Conservation (phyloP, 2,113 vertebrate genomes). For the Oryzias javanicus region DNA sequence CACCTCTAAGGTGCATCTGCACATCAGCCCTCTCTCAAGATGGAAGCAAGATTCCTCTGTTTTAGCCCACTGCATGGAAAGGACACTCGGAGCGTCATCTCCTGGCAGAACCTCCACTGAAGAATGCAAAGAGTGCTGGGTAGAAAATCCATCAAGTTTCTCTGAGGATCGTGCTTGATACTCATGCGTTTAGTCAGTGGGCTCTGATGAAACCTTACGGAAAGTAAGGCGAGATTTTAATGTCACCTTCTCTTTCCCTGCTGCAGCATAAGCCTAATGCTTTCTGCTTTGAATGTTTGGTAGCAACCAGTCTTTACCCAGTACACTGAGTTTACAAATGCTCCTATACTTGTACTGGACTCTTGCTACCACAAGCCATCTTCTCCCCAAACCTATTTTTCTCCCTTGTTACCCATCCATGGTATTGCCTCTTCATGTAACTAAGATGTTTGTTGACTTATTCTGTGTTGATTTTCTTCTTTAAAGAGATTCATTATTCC, state of each 20-base stretch:
- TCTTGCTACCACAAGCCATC: conserved; percentile 52
- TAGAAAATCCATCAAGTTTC: conserved; percentile 36
- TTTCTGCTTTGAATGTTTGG: conserved; percentile 80
- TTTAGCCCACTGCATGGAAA: conserved; percentile 52
- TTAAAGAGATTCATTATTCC: conserved; percentile 45
- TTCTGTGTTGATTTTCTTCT: conserved; percentile 51
- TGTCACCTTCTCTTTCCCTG: conserved; percentile 50
- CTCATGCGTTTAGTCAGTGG: conserved; percentile 35
- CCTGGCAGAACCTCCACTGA: conserved; percentile 39
- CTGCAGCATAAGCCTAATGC: conserved; percentile 67
- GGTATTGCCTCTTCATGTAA: conserved; percentile 50
- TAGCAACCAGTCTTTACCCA: conserved; percentile 71
- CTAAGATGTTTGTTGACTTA: conserved; percentile 43
- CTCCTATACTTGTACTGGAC: conserved; percentile 67
- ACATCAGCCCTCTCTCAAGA: conserved; percentile 61
- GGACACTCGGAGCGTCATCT: conserved; percentile 45
- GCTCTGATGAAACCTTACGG: conserved; percentile 54
- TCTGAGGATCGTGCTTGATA: conserved; percentile 43
- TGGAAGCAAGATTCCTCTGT: conserved; percentile 56
- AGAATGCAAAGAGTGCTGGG: conserved; percentile 37
- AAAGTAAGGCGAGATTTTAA: conserved; percentile 57
- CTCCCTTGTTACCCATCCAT: conserved; percentile 18
- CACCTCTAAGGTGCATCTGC: conserved; percentile 32
- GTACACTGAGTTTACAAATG: conserved; percentile 64
- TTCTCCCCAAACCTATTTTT: conserved; percentile 37